Evolutionary conservation across 2,888 invertebrate species (phyloP).

Genomic region (Hetaerina titia): DNA sequence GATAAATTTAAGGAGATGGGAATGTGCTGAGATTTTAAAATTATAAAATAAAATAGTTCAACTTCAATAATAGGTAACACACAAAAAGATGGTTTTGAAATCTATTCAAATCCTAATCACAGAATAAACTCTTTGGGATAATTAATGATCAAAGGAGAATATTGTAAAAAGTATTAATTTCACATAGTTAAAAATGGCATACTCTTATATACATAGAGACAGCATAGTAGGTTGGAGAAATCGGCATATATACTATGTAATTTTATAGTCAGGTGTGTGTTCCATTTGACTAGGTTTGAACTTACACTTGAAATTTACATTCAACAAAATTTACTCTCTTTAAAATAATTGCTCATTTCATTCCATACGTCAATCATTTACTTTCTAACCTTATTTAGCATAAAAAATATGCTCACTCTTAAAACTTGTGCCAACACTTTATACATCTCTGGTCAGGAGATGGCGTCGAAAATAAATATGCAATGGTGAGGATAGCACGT

Average conservation of each 20-base stretch:
- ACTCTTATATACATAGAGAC: not conserved
- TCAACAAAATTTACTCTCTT: conserved; percentile 4
- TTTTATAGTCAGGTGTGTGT: not conserved
- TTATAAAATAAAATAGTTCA: not conserved
- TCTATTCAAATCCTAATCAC: conserved; percentile 60
- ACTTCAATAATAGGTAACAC: not conserved
- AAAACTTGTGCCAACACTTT: not conserved
- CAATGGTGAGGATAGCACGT: not conserved
- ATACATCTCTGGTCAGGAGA: not conserved
- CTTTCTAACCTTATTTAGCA: not conserved
- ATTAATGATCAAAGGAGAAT: not conserved
- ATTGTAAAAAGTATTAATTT: not conserved
- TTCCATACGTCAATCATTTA: not conserved
- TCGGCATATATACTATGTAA: conserved; percentile 23
- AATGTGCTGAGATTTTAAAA: not conserved
- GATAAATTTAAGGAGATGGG: not conserved
- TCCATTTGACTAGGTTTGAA: conserved; percentile 49
- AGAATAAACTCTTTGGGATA: conserved; percentile 52
- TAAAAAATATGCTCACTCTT: conserved; percentile 33
- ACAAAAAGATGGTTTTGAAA: conserved; percentile 37
- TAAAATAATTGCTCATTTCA: not conserved
- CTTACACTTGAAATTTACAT: not conserved
- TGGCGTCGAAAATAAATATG: not conserved
- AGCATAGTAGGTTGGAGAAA: not conserved
- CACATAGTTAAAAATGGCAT: not conserved